A percentile compares a stretch with the other conserved stretches of the same genome.
Evolutionary conservation across 2,113 vertebrate genomes (phyloP).

Genomic region (cattle (Bos taurus)): DNA sequence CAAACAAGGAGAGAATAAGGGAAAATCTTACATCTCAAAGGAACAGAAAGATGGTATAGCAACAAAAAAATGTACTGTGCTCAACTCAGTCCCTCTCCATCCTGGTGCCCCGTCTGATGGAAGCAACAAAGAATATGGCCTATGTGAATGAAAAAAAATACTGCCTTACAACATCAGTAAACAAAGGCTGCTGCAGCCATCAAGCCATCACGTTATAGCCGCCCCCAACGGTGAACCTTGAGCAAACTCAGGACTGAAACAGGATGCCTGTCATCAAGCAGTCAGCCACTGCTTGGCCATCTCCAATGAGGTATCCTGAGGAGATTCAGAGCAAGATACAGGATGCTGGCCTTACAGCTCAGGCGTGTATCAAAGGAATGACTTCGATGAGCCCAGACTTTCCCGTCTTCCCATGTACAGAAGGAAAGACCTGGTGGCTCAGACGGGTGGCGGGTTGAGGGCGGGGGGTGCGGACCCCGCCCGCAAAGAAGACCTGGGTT

Average conservation of each 20-base stretch:
- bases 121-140: neutral
- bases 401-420: neutral
- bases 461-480: accelerated
- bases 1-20: neutral
- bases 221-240: neutral
- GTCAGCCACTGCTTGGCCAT: neutral
- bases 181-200: neutral
- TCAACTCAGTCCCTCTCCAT: neutral
- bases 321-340: neutral
- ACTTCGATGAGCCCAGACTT: neutral
- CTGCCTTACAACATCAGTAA: neutral
- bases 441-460: neutral
- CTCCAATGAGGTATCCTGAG: neutral
- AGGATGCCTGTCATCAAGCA: neutral
- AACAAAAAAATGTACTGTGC: neutral
- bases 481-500: neutral
- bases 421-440: neutral
- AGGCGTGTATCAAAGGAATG: neutral
- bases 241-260: neutral
- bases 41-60: neutral
- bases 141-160: neutral
- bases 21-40: neutral
- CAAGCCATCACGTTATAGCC: neutral
- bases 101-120: neutral
- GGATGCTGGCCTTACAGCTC: neutral